These are phyloP conservation scores for Diplazon laetatorius DNA, from an alignment of 2,888 invertebrate genomes.

Conservation along the genomic window DNA sequence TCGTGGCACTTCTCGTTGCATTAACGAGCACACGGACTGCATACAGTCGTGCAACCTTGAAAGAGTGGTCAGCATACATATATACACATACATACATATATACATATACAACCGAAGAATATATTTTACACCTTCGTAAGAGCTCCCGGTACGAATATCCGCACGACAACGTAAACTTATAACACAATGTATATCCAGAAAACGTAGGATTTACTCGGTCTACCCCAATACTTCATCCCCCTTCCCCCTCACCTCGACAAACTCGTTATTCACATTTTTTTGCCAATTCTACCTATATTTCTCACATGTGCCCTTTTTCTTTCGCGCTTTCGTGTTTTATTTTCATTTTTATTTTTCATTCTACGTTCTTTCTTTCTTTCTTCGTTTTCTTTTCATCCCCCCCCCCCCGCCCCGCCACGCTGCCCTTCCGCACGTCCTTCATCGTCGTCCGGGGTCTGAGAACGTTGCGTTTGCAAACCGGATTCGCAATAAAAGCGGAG, in stretches of 20 bases:
- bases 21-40: slow-evolving; percentile 56
- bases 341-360: slow-evolving; percentile 11
- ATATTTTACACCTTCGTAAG: slow-evolving; percentile 40
- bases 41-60: slow-evolving; percentile 57
- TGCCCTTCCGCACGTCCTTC: slow-evolving; percentile 47
- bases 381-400: slow-evolving; percentile 46
- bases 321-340: no score
- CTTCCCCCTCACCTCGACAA: slow-evolving; percentile 7
- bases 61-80: slow-evolving; percentile 61
- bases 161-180: not conserved
- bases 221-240: not conserved
- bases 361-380: slow-evolving; percentile 27
- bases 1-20: slow-evolving; percentile 65
- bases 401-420: no score
- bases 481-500: slow-evolving; percentile 80
- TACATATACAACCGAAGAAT: slow-evolving; percentile 36
- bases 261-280: slow-evolving; percentile 6
- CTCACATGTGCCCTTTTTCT: slow-evolving; percentile 35
- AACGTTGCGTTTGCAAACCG: slow-evolving; percentile 75
- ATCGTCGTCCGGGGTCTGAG: slow-evolving; percentile 52
- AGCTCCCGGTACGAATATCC: slow-evolving; percentile 3
- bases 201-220: not conserved
- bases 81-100: no score
- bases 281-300: slow-evolving; percentile 15
- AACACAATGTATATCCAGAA: no score